Base-by-base conservation (phyloP, 1,140 invertebrate genomes). In the Centruroides sculpturatus region DNA sequence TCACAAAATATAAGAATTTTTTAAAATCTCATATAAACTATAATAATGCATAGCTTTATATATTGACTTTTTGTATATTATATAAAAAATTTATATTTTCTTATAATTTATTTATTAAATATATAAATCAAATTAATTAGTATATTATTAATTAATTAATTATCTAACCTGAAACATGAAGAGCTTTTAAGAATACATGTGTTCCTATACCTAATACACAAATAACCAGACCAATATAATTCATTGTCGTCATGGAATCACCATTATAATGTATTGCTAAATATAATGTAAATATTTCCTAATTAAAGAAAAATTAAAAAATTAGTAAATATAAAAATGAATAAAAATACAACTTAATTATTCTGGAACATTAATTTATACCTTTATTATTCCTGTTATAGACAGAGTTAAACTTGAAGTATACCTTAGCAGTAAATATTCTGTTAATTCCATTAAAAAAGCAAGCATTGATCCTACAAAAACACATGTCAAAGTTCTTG, bases 391-490 rank as follows among this genome's bases (percentile, higher is more conserved):
- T 55, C 94, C 93, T 59, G 91, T 84, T 68, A 99, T 88, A 6
- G 92, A 92, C 41, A 99, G 77, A 4, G 95, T 98, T 47, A 99
- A 82, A 81, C 93, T 95, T 69, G 95, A 98, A n/a, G 93, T 97
- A 70, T 88, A 85, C 13, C 85, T 85, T 56, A 99, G 82, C 55
- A 99, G 84, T 59, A 97, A 76, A 74, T 92, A 98, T 77, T 99
- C 95, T 71, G 83, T 85, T 62, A 94, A 76, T 81, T 99, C 96
- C 87, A 98, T 91, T 57, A 85, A 80, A 76, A 98, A 97, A 46
- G 94, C 95, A 64, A 98, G 76, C 55, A 89, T 74, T 55, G 91
- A 89, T 50, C 94, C 93, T 41, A 75, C 64, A 23, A 83, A 58
- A 35, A 86, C 73, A 50, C 75, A 65, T 34, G 68, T 68, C 47